Evolutionary conservation across 2,888 invertebrate species (phyloP), one percentile per base, ranked within the genome.

Genomic region (Panorpa germanica): DNA sequence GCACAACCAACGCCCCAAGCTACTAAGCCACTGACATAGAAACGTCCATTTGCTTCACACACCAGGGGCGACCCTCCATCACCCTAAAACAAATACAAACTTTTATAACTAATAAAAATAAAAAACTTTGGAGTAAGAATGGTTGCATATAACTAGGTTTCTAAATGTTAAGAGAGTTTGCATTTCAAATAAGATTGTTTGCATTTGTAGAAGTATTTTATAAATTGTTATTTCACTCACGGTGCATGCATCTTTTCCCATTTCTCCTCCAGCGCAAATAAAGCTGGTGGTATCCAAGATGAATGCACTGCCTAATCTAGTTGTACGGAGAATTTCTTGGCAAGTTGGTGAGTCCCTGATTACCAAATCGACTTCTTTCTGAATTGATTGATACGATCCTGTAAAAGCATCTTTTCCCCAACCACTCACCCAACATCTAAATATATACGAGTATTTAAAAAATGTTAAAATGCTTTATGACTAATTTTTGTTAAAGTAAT

Each of bases 321-420:
- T 78, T 1, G 53, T 46, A 29, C 64, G 60, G 38, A 81, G 53
- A 12, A 65, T 60, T 4, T 56, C 42, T 47, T 78, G 70, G 42
- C 82, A 82, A 2, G 60, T 60, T 1, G 52, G 51, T n/a, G 68
- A 55, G n/a, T 60, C 58, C 5, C 76, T 57, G 19, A 85, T 61
- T 0, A 71, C 70, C 1, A 85, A 71, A 35, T 74, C 75, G 1
- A 82, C 78, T 49, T 81, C 68, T 44, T 75, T 77, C 45, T 76
- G 52, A 19, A 74, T 70, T 38, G 65, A 63, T 47, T 77, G 72
- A 43, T 65, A 70, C 36, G 52, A 56, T 1, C 59, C 62, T 48
- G 49, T 58, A 37, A 78, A 90, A 39, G 73, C 69, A 39, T 80
- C 62, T 46, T 82, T 78, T 9, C 90, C 90, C 85, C 88, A 90